phyloP scores from a whole-genome alignment of 2,797 vertebrate genomes.

The Galaxias olidus region DNA sequence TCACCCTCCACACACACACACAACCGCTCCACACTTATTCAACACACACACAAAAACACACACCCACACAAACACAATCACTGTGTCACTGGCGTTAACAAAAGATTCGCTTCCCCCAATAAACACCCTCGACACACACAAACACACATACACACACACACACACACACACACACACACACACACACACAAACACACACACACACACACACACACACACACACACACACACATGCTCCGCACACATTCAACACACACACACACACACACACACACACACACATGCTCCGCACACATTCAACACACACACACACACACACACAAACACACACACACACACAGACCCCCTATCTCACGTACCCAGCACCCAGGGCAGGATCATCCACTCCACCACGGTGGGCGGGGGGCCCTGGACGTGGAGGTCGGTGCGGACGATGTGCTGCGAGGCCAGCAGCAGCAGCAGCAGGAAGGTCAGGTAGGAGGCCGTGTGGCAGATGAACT shows the following conservation, averaged over 20 bases:
- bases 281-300: background rate
- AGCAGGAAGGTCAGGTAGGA: conserved; percentile 99
- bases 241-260: background rate
- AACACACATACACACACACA: too few relatives aligned
- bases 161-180: too few relatives aligned
- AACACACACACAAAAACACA: background rate
- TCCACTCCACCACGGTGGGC: conserved; percentile 96
- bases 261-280: background rate
- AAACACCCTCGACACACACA: too few relatives aligned
- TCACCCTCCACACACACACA: background rate
- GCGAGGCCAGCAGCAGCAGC: conserved; percentile 93
- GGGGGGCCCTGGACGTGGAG: conserved; percentile 96
- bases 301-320: conserved; percentile 1
- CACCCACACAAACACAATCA: background rate
- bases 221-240: background rate
- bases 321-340: conserved; percentile 2
- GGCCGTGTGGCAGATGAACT: conserved; percentile 98
- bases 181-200: too few relatives aligned
- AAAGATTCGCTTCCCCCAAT: too few relatives aligned
- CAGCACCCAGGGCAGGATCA: conserved; percentile 96
- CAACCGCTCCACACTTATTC: too few relatives aligned
- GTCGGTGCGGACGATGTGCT: conserved; percentile 95
- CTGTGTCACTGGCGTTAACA: too few relatives aligned
- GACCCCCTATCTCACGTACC: conserved; percentile 62
- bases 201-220: background rate